Conservation (phyloP, 2,888 invertebrate species). For the Philereme vetulata region DNA sequence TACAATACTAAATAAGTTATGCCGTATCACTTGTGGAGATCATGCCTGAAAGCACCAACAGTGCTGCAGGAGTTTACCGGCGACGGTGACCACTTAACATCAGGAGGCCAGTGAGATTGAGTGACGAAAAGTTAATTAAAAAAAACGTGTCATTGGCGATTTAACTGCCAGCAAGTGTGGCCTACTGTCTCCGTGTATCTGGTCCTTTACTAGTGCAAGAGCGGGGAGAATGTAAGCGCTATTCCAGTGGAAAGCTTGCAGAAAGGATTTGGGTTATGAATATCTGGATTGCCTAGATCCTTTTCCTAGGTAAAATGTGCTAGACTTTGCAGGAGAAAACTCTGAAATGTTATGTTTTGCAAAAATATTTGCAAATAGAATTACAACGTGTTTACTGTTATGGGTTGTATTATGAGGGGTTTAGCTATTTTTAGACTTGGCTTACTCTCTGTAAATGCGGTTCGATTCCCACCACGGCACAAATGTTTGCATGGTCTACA, state of each 20-base stretch:
- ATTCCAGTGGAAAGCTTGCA: conserved; percentile 2
- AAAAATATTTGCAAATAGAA: background rate
- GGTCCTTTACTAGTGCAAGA: background rate
- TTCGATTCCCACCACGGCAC: too few relatives aligned
- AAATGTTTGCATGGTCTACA: too few relatives aligned
- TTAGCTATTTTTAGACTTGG: too few relatives aligned
- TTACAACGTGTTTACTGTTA: background rate
- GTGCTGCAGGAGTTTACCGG: too few relatives aligned
- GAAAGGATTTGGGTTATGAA: conserved; percentile 15
- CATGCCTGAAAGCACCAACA: too few relatives aligned
- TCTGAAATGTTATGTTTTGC: background rate
- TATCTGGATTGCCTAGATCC: conserved; percentile 9
- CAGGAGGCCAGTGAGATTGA: too few relatives aligned
- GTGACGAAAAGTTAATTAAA: too few relatives aligned
- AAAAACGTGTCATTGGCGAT: background rate
- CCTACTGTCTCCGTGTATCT: background rate
- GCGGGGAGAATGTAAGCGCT: conserved; percentile 5
- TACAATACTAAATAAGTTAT: too few relatives aligned
- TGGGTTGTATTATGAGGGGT: background rate
- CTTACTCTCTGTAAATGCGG: too few relatives aligned
- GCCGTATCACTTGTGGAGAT: too few relatives aligned
- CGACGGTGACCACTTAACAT: too few relatives aligned
- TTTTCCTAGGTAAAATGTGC: conserved; percentile 3
- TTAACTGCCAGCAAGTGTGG: background rate
- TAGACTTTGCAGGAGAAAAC: conserved; percentile 1